phyloP scores from a whole-genome alignment of 1,140 invertebrate genomes.

The Spodoptera frugiperda region DNA sequence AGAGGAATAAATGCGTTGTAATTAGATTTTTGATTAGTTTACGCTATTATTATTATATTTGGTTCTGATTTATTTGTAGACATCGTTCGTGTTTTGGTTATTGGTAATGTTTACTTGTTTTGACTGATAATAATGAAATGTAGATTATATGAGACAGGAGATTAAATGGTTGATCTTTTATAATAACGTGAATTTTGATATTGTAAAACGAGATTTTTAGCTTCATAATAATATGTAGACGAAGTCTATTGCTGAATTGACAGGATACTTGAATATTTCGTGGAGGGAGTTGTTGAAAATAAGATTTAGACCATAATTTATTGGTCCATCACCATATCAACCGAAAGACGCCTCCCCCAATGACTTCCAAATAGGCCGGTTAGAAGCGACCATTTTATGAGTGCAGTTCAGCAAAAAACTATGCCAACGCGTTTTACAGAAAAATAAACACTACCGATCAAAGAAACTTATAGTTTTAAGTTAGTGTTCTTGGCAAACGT shows the following conservation, averaged over 20 bases:
- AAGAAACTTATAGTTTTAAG: not conserved
- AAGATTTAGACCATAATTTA: no score
- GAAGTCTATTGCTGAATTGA: no score
- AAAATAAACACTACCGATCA: not conserved
- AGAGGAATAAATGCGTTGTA: not conserved
- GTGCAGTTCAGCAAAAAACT: not conserved
- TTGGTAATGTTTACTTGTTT: not conserved
- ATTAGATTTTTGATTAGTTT: constrained; percentile 10
- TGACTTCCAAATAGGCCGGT: no score
- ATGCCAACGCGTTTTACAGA: not conserved
- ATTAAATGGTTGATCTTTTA: not conserved
- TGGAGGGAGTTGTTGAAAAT: no score
- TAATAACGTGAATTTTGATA: not conserved
- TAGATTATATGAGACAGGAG: not conserved
- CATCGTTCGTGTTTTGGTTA: no score
- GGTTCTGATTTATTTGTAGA: no score
- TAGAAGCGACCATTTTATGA: no score
- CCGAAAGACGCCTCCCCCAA: no score
- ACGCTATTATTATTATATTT: not conserved
- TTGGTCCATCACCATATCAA: no score
- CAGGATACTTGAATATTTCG: no score
- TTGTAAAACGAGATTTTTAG: not conserved
- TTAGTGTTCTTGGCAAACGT: not conserved
- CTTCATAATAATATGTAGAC: not conserved
- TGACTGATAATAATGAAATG: not conserved